Evolutionary conservation across 2,888 invertebrate genomes (phyloP).

Genomic region (Epistrophe grossulariae): DNA sequence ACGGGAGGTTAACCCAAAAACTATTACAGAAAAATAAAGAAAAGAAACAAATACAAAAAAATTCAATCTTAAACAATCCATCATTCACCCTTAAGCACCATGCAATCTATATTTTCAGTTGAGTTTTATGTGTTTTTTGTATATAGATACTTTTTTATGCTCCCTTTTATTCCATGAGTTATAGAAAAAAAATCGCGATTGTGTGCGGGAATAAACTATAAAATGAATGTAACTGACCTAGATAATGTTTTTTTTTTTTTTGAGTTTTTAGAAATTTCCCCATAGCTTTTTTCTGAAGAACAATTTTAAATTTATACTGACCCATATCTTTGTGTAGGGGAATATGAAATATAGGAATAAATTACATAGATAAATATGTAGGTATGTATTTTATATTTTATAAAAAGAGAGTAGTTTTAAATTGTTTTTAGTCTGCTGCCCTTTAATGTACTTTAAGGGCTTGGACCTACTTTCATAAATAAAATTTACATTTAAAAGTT

Average conservation of each 20-base stretch:
- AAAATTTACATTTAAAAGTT: too few relatives aligned
- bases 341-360: slow-evolving; percentile 2
- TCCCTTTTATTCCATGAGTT: slow-evolving; percentile 3
- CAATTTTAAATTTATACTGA: background rate
- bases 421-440: background rate
- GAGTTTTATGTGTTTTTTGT: background rate
- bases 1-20: background rate
- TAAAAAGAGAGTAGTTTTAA: background rate
- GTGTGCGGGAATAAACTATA: slow-evolving; percentile 6
- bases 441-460: background rate
- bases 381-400: background rate
- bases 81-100: slow-evolving; percentile 19
- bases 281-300: background rate
- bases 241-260: background rate
- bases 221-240: slow-evolving; percentile 22
- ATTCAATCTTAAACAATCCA: slow-evolving; percentile 20
- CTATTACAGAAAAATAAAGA: slow-evolving; percentile 1
- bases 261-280: background rate
- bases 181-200: background rate
- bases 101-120: slow-evolving; percentile 10
- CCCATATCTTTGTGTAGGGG: background rate
- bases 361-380: background rate
- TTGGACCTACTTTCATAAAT: background rate
- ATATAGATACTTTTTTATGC: too few relatives aligned
- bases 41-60: slow-evolving; percentile 2